Base-by-base conservation (phyloP, 2,888 invertebrate species). In the Smittia aterrima region DNA sequence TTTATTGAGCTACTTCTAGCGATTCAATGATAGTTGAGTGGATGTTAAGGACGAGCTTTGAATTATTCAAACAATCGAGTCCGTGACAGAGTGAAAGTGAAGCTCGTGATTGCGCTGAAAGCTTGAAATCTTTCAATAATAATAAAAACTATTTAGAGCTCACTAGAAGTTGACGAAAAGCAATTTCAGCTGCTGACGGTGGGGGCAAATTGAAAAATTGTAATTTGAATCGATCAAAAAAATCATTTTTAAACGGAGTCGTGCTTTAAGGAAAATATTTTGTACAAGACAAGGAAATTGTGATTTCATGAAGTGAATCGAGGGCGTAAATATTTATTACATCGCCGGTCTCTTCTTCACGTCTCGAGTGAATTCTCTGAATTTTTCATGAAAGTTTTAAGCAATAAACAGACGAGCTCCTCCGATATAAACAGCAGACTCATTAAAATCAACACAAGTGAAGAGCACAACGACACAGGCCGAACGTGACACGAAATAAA, bases 311-410 rank as follows among this genome's bases (percentile, higher is more conserved):
- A 68, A 20, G 68, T 68, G 20, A 47, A 68, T 13, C 40, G 22
- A 68, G 22, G 41, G 7, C 3, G n/a, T 3, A 40, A 41, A 67
- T 18, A 66, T 25, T 27, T 7, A 7, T 18, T 16, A 1, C 27
- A 62, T 27, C 18, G n/a, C 1, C 9, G 16, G 13, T 27, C 16
- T 3, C 1, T 2, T 22, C 2, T 18, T 62, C 18, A 18, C 11
- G 66, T 13, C 9, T 7, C 58, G 11, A 13, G 16, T 1, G 66
- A n/a, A 13, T 27, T 1, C 22, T 27, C 25, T 71, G 32, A 71
- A 71, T 71, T 71, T 71, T 71, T 71, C 70, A 71, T 71, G 70
- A 71, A 32, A 53, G 22, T 24, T 53, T 32, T 22, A 54, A 71
- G 70, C 27, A 71, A 9, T 27, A 66, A 32, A 25, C 11, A 41